Base-by-base conservation (phyloP, 2,888 invertebrate species). In the Buathra laborator region DNA sequence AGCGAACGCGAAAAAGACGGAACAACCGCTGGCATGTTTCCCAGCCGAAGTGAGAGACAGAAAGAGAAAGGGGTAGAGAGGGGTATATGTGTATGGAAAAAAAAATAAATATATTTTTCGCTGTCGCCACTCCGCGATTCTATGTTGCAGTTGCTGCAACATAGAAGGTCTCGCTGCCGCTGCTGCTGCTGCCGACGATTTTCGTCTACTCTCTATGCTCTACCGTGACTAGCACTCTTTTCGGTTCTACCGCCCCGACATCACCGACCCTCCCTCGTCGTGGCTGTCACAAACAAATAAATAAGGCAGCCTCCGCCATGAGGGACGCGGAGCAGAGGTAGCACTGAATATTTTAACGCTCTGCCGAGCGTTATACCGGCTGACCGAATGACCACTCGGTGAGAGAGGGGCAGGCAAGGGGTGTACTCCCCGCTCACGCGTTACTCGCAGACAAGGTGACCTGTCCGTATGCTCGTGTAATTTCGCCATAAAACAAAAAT, bases 271-370 rank as follows among this genome's bases (percentile, higher is more conserved):
- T 72, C 24, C 29, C 75, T 16, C 24, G 75, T 59, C 67, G 48
- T 74, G 76, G 75, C 86, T 87, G 88, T 89, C 88, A 88, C 87
- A 87, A 90, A 90, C 90, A 89, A 91, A 91, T 90, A 89, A 91
- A 91, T 90, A 91, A 91, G 89, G 85, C 80, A 83, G 81, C 82
- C 79, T 81, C 82, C 59, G 14, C 68, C 62, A 68, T 44, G 77
- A 81, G 70, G 76, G 81, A 84, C 76, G 78, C 4, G 48, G 71
- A 76, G 80, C 29, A 56, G 71, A 72, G 51, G 12, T 59, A 75
- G 62, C 70, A 70, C 84, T 89, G 87, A 89, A 90, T 90, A 90
- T 90, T 90, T 88, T 86, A 89, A 87, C 84, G 85, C 81, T 86
- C 80, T 64, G 81, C 82, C 81, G 72, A 83, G 84, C 88, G 88